These are phyloP conservation scores for Anoplophora glabripennis DNA, from an alignment of 1,140 invertebrate genomes.

Conservation along the genomic window DNA sequence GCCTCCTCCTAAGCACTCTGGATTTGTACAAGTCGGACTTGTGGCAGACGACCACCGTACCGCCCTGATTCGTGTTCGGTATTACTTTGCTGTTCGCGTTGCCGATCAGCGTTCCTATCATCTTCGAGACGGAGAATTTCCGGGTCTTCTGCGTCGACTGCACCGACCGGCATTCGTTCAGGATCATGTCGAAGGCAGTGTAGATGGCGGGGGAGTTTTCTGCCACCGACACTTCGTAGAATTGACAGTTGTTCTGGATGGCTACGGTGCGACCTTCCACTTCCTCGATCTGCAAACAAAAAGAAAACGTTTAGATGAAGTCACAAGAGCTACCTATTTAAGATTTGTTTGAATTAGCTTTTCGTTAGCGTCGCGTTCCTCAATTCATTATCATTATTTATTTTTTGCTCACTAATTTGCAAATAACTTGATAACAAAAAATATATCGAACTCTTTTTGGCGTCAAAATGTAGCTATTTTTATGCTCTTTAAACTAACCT, in stretches of 20 bases:
- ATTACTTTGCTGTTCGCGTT: constrained; percentile 46
- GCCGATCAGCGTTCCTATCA: constrained; percentile 73
- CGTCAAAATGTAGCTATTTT: too few species aligned
- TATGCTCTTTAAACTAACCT: too few species aligned
- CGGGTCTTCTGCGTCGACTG: constrained; percentile 56
- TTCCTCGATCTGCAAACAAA: constrained; percentile 60
- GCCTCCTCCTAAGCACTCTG: constrained; percentile 54
- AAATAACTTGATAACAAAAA: too few species aligned
- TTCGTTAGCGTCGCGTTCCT: too few species aligned
- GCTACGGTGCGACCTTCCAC: constrained; percentile 66
- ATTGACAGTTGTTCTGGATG: constrained; percentile 64
- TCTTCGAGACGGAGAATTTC: constrained; percentile 75
- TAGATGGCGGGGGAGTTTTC: constrained; percentile 71
- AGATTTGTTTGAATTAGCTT: too few species aligned
- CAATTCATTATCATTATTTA: too few species aligned
- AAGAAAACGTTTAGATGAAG: constrained; percentile 3
- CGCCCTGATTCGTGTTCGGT: constrained; percentile 49
- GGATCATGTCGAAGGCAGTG: constrained; percentile 64
- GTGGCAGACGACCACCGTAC: constrained; percentile 57
- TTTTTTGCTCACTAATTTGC: too few species aligned
- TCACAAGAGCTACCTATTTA: not conserved
- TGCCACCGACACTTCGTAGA: constrained; percentile 73
- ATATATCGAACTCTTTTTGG: too few species aligned
- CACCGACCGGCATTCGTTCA: constrained; percentile 61
- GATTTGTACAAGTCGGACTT: constrained; percentile 58